phyloP scores from a whole-genome alignment of 92 coral and sea anemone genomes.

The Zoanthus sociatus region DNA sequence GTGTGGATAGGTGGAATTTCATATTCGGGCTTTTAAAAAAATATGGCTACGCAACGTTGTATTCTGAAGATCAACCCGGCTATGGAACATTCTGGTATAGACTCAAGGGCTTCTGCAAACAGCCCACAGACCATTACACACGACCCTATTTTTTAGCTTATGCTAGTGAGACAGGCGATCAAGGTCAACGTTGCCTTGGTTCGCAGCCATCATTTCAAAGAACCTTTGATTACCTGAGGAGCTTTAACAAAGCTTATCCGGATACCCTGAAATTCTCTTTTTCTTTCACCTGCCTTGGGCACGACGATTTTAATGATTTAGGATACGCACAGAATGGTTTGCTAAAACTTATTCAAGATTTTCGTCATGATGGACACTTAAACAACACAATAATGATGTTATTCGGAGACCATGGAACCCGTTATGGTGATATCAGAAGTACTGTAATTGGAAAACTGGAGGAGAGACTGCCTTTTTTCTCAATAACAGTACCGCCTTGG shows the following conservation, averaged over 20 bases:
- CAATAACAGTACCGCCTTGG: slow-evolving; percentile 33
- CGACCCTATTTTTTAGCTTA: slow-evolving; percentile 47
- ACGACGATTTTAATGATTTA: slow-evolving; percentile 33
- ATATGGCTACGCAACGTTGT: slow-evolving; percentile 61
- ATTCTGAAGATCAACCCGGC: slow-evolving; percentile 52
- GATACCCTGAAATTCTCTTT: slow-evolving; percentile 24
- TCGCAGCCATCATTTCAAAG: slow-evolving; percentile 23
- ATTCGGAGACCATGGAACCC: slow-evolving; percentile 47
- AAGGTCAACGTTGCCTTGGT: slow-evolving; percentile 7
- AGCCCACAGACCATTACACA: slow-evolving; percentile 65
- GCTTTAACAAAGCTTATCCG: slow-evolving; percentile 25
- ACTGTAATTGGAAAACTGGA: slow-evolving; percentile 40
- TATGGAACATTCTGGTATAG: slow-evolving; percentile 56
- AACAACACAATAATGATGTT: slow-evolving; percentile 22
- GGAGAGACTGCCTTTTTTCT: slow-evolving; percentile 40
- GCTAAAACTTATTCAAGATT: slow-evolving; percentile 15
- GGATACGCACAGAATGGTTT: slow-evolving; percentile 37
- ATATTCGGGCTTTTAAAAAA: slow-evolving; percentile 13
- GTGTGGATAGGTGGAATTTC: slow-evolving; percentile 35
- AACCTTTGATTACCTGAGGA: slow-evolving; percentile 26
- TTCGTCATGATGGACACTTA: not conserved
- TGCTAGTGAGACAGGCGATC: not conserved
- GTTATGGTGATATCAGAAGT: slow-evolving; percentile 49
- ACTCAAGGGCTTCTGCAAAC: slow-evolving; percentile 51
- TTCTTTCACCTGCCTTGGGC: slow-evolving; percentile 31